Conservation (phyloP, 2,113 vertebrate genomes). For the Thunnus thynnus region DNA sequence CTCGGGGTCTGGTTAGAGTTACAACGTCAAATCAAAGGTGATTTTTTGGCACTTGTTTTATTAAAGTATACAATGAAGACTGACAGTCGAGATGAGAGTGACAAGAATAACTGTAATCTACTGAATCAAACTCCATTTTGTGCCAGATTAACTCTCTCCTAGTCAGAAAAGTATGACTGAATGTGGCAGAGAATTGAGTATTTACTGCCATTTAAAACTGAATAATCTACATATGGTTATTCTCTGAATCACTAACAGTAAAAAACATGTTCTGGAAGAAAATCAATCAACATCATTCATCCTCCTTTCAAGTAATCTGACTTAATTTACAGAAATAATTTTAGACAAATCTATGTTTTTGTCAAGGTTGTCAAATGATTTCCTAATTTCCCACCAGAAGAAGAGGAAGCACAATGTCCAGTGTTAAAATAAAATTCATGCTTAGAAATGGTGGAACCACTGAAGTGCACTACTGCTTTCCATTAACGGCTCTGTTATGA, state of each 20-base stretch:
- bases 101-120: constrained; percentile 29
- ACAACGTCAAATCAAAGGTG: constrained; percentile 68
- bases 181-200: not conserved
- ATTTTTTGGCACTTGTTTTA: constrained; percentile 64
- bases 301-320: not conserved
- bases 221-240: not conserved
- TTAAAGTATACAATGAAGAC: constrained; percentile 44
- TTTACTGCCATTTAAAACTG: not conserved
- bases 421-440: not conserved
- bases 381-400: not conserved
- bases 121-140: not conserved
- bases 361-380: not conserved
- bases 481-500: constrained; percentile 28
- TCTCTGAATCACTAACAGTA: not conserved
- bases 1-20: constrained; percentile 68
- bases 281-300: not conserved
- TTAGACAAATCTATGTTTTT: not conserved
- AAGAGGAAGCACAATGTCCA: not conserved
- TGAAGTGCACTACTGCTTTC: not conserved
- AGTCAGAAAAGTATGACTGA: not conserved
- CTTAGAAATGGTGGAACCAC: constrained; percentile 1
- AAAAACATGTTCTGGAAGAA: not conserved
- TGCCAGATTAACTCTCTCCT: not conserved
- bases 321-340: not conserved
- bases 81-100: constrained; percentile 52